Conservation (phyloP, 2,888 invertebrate species). For the Dione juno region DNA sequence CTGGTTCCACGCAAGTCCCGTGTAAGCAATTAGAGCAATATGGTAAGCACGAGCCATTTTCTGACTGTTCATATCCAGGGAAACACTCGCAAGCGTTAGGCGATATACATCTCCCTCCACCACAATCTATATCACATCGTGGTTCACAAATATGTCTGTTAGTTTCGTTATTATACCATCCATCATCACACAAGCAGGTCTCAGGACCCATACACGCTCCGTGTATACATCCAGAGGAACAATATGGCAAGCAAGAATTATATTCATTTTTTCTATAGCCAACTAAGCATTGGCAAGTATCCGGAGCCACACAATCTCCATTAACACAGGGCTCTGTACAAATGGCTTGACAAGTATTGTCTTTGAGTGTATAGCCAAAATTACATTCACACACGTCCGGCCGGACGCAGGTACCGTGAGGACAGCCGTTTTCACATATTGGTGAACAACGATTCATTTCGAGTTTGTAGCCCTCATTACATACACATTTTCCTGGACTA, state of each 20-base stretch:
- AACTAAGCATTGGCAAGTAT: conserved; percentile 70
- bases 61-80: conserved; percentile 48
- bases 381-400: conserved; percentile 59
- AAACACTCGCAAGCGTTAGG: conserved; percentile 73
- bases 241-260: conserved; percentile 53
- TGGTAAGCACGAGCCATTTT: conserved; percentile 43
- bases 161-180: conserved; percentile 38
- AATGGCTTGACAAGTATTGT: conserved; percentile 55
- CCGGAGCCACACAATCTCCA: conserved; percentile 75
- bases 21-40: conserved; percentile 48
- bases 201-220: conserved; percentile 53
- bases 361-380: conserved; percentile 52
- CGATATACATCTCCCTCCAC: conserved; percentile 72
- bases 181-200: conserved; percentile 49
- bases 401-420: conserved; percentile 53
- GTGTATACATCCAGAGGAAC: conserved; percentile 52
- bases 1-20: conserved; percentile 49
- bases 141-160: conserved; percentile 13
- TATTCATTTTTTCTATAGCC: conserved; percentile 60
- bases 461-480: conserved; percentile 46
- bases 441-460: conserved; percentile 44
- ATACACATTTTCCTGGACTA: conserved; percentile 51
- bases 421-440: conserved; percentile 45
- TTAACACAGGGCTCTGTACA: conserved; percentile 77
- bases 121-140: conserved; percentile 36